phyloP scores from a whole-genome alignment of 1,140 invertebrate species.

The Saccostrea glomerata region DNA sequence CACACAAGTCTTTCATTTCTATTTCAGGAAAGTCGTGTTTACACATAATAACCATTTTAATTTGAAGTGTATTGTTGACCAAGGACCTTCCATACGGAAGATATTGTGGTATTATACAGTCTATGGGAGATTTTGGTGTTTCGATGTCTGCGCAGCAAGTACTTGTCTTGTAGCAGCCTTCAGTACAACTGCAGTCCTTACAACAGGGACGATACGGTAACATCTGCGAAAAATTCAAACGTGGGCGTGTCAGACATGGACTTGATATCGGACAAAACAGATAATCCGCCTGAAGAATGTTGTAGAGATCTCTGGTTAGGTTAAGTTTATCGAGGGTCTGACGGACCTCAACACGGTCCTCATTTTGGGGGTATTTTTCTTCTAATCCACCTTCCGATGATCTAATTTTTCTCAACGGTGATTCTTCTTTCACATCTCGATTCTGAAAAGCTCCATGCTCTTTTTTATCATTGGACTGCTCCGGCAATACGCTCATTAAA shows the following conservation, averaged over 20 bases:
- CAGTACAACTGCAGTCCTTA: background rate
- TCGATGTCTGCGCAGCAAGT: background rate
- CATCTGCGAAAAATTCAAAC: background rate
- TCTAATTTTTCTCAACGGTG: background rate
- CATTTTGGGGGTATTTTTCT: background rate
- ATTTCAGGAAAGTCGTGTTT: background rate
- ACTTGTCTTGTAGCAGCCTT: background rate
- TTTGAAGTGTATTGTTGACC: background rate
- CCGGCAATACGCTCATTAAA: no score
- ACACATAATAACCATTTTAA: background rate
- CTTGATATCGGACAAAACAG: background rate
- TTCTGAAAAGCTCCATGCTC: background rate
- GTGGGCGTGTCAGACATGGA: background rate
- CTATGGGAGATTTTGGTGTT: no score
- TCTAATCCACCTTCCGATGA: background rate
- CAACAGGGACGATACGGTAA: background rate
- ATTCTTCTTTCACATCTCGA: background rate
- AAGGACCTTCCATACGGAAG: background rate
- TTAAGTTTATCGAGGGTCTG: background rate
- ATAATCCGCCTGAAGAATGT: background rate
- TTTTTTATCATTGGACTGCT: background rate
- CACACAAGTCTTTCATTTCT: background rate
- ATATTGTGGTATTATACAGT: conserved; percentile 1
- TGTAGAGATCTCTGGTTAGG: background rate
- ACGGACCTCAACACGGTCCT: background rate